Percentiles rank a stretch among this genome's conserved stretches.
Conservation (phyloP, 2,113 vertebrate genomes). For the Pongo pygmaeus region DNA sequence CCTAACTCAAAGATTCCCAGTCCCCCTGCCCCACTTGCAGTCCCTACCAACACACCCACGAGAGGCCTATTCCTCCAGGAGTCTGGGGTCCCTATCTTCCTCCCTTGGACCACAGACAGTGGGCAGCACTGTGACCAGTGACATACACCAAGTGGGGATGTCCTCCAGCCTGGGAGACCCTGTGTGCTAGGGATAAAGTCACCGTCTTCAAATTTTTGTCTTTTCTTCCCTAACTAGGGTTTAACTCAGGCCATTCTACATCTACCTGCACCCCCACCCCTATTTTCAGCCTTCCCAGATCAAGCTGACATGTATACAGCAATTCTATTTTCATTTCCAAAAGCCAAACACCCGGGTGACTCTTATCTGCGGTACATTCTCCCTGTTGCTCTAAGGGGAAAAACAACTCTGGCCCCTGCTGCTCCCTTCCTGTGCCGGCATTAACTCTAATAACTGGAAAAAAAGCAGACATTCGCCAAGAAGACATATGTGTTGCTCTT, state of each 20-base stretch:
- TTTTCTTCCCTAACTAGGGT: neutral
- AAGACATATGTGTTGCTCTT: constrained; percentile 16
- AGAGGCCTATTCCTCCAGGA: neutral
- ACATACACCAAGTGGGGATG: neutral
- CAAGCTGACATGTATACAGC: constrained; percentile 78
- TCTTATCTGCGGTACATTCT: constrained; percentile 69
- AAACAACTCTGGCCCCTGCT: neutral
- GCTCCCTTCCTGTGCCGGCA: neutral
- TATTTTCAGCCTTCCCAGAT: constrained; percentile 60
- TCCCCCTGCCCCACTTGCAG: neutral
- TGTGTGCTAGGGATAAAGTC: neutral
- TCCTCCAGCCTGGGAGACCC: neutral
- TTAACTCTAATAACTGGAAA: constrained; percentile 41
- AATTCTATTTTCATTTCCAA: constrained; percentile 77
- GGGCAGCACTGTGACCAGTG: neutral
- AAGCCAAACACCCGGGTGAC: constrained; percentile 78
- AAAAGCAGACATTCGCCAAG: constrained; percentile 24
- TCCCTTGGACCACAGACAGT: neutral
- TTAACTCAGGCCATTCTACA: neutral
- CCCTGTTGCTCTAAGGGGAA: constrained; percentile 1
- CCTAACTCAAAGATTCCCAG: neutral
- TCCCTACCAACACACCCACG: neutral
- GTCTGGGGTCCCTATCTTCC: neutral
- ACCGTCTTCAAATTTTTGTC: neutral
- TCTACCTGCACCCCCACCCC: neutral